Conservation (phyloP, 2,888 invertebrate genomes). For the Nomada hirtipes region DNA sequence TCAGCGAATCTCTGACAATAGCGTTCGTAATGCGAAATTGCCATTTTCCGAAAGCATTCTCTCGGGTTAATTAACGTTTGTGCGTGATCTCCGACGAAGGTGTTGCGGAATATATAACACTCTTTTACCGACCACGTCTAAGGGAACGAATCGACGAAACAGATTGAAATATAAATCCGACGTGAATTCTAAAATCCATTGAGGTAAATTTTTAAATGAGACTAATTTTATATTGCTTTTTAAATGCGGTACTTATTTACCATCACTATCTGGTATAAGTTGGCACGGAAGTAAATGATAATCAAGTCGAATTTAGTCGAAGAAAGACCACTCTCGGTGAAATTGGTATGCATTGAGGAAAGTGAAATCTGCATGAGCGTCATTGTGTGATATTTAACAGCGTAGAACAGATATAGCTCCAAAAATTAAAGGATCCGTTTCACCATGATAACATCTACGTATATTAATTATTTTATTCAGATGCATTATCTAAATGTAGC, state of each 20-base stretch:
- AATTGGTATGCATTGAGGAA: constrained; percentile 71
- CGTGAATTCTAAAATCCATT: too few species aligned
- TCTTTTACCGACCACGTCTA: background rate
- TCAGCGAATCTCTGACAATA: constrained; percentile 39
- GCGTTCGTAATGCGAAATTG: constrained; percentile 20
- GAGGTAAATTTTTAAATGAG: background rate
- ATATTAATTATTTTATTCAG: background rate
- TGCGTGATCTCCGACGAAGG: background rate
- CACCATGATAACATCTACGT: background rate
- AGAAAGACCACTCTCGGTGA: constrained; percentile 52
- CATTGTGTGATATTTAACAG: constrained; percentile 45
- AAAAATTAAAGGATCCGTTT: background rate
- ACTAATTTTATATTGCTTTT: background rate
- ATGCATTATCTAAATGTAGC: constrained; percentile 2
- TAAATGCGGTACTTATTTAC: background rate
- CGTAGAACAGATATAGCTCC: background rate
- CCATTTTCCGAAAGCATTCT: constrained; percentile 18
- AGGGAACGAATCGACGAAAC: background rate
- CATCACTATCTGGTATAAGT: constrained; percentile 3
- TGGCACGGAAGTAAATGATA: constrained; percentile 51
- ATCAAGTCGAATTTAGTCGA: too few species aligned
- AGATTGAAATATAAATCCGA: background rate
- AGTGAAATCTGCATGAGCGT: constrained; percentile 69
- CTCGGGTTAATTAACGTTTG: background rate
- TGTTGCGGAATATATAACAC: background rate